Evolutionary conservation across 1,140 invertebrate species (phyloP).

Genomic region (Calephelis virginiensis): DNA sequence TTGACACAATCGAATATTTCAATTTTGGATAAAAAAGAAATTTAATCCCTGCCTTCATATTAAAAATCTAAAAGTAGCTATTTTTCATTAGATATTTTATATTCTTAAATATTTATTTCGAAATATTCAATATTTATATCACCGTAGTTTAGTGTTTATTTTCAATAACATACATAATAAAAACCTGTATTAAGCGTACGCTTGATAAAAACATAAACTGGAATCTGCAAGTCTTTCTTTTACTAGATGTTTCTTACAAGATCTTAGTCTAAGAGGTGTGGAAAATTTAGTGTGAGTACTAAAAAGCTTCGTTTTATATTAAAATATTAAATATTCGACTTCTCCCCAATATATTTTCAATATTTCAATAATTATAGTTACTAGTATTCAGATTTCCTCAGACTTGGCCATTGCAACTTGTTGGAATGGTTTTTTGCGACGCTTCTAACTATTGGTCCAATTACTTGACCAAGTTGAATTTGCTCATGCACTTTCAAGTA

Average conservation of each 20-base stretch:
- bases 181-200: no score
- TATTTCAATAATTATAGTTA: constrained; percentile 11
- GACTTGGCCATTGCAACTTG: not conserved
- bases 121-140: no score
- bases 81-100: no score
- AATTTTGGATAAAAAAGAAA: no score
- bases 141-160: no score
- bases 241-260: not conserved
- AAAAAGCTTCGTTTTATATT: not conserved
- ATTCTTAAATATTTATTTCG: no score
- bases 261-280: not conserved
- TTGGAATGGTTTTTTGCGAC: constrained; percentile 20
- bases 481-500: constrained; percentile 67
- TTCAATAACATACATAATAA: no score
- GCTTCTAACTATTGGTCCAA: constrained; percentile 53
- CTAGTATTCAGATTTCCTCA: constrained; percentile 5
- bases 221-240: not conserved
- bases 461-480: constrained; percentile 52
- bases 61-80: no score
- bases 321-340: constrained; percentile 9
- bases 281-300: not conserved
- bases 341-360: constrained; percentile 9
- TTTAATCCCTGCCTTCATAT: no score
- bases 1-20: no score
- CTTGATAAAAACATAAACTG: no score